Evolutionary conservation across 2,797 vertebrate species (phyloP), one percentile per base, ranked within the genome.

Genomic region (Tolypeutes matacus): DNA sequence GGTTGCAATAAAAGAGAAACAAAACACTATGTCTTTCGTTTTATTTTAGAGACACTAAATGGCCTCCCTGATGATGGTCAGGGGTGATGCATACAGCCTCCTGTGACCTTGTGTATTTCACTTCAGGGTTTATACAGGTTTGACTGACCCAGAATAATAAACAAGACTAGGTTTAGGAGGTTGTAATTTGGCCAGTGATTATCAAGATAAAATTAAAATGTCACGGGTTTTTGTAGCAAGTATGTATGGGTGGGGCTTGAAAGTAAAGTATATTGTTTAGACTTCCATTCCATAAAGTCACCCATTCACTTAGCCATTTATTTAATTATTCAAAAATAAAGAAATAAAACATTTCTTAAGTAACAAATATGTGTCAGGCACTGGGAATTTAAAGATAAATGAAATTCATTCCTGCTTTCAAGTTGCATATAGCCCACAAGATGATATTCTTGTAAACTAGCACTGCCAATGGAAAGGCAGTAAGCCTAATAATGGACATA

Each of bases 1-100:
- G 96, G 98, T 95, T 98, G 96, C 98, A 98, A 97, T 98, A 98
- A 98, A 98, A 98, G 93, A 97, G 39, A 97, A 96, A n/a, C 92
- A 96, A 95, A 82, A 81, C 56, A 4, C 73, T 5, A 18, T 95
- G 93, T 96, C 93, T 97, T 97, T 80, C 89, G 65, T 96, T 97
- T 97, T 94, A 70, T 96, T 93, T 95, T 72, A 72, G 62, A 90
- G 65, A 94, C 91, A 94, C 56, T 89, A 80, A 87, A 72, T 53
- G 83, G 62, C n/a, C 75, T 85, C 80, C 83, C 81, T 58, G 7
- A n/a, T 91, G 77, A 58, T 67, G 39, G 51, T 2, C 60, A 39
- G 46, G 31, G 76, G 3, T 77, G 84, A 72, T 51, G 46, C 42
- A 11, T 29, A 34, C 14, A 29, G 89, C 34, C 51, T 46, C 39